Percentiles rank a stretch among this genome's conserved stretches.
phyloP scores from a whole-genome alignment of 2,113 vertebrate genomes.

The Antechinus flavipes region DNA sequence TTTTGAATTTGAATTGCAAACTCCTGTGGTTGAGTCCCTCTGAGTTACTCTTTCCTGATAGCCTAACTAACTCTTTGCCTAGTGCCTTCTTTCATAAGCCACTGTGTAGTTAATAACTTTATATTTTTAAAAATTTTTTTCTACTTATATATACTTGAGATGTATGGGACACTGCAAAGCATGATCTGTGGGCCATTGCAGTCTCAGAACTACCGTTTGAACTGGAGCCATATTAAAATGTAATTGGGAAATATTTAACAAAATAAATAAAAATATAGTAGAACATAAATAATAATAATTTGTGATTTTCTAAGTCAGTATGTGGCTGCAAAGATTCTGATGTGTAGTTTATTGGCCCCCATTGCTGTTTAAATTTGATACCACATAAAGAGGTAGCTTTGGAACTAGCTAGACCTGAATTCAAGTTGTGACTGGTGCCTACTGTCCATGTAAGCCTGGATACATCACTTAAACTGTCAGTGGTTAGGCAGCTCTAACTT shows the following conservation, averaged over 20 bases:
- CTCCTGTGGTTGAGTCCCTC: neutral
- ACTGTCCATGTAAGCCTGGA: neutral
- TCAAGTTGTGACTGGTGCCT: neutral
- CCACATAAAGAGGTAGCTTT: neutral
- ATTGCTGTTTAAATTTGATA: neutral
- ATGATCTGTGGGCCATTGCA: neutral
- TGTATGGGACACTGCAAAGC: neutral
- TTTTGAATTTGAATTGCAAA: neutral
- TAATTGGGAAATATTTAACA: neutral
- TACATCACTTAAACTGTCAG: neutral
- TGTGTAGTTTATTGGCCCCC: neutral
- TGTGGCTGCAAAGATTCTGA: neutral
- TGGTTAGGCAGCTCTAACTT: neutral
- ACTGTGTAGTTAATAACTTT: neutral
- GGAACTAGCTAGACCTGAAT: neutral
- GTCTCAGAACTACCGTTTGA: neutral
- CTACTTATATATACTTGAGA: neutral
- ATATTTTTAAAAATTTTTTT: neutral
- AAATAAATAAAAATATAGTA: neutral
- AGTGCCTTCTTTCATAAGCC: neutral
- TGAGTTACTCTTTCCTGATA: neutral
- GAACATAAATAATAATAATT: neutral
- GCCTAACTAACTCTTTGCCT: neutral
- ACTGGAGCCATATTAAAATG: neutral
- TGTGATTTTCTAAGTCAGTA: neutral